phyloP scores from a whole-genome alignment of 2,888 invertebrate species.

The Diarsia mendica region DNA sequence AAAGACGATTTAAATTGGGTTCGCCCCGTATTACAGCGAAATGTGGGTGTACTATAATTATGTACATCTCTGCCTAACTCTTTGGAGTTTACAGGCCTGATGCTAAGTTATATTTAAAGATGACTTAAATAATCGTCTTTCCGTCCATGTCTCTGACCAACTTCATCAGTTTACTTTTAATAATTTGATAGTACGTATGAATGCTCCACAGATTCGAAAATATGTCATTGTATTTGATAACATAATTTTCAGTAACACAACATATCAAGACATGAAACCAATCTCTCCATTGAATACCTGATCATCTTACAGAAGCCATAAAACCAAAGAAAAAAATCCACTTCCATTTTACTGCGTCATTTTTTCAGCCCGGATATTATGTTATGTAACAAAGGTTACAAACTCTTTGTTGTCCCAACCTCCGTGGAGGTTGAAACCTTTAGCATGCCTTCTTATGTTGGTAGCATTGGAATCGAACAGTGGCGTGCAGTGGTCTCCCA shows the following conservation, averaged over 20 bases:
- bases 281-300: not conserved
- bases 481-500: too few species aligned
- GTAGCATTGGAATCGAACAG: conserved; percentile 23
- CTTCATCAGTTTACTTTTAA: not conserved
- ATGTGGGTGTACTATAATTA: too few species aligned
- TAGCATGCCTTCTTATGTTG: conserved; percentile 55
- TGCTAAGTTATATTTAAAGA: too few species aligned
- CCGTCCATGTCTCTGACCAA: not conserved
- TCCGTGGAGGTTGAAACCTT: conserved; percentile 64
- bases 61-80: too few species aligned
- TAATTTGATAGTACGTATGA: too few species aligned
- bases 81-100: too few species aligned
- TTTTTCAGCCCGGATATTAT: conserved; percentile 53
- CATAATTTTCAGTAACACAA: not conserved
- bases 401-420: conserved; percentile 57
- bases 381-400: conserved; percentile 40
- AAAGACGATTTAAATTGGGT: not conserved
- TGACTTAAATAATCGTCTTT: not conserved
- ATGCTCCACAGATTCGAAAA: too few species aligned
- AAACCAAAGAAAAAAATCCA: conserved; percentile 1
- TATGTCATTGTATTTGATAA: not conserved
- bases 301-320: not conserved
- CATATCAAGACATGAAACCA: not conserved
- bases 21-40: too few species aligned
- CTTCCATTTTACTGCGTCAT: not conserved